phyloP scores from a whole-genome alignment of 2,797 vertebrate species.

The Craterocephalus amniculus region DNA sequence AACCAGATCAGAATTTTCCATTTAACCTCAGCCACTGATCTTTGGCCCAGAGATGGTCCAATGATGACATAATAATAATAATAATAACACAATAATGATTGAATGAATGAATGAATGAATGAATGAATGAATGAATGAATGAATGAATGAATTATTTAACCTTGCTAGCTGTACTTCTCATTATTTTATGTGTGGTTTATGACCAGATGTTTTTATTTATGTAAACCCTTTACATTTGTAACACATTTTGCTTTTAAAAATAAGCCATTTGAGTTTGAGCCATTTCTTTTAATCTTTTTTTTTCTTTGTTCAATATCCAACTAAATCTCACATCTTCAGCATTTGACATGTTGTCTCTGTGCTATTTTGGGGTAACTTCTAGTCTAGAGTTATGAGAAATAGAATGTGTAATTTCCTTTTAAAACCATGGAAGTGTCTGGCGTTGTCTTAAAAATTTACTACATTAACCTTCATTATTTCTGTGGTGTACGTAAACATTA shows the following conservation, averaged over 20 bases:
- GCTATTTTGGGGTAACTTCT: neutral
- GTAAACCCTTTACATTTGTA: neutral
- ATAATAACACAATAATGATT: no score
- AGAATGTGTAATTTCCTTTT: slow-evolving; percentile 29
- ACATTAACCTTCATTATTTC: slow-evolving; percentile 38
- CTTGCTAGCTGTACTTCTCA: no score
- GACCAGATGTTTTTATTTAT: no score
- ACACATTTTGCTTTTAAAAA: neutral
- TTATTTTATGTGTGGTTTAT: no score
- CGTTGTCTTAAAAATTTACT: slow-evolving; percentile 21
- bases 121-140: no score
- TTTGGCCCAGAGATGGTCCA: neutral
- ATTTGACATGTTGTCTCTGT: neutral
- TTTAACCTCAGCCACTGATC: neutral
- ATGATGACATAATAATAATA: neutral
- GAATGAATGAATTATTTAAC: no score
- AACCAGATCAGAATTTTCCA: neutral
- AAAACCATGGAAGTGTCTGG: slow-evolving; percentile 43
- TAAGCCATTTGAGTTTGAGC: no score
- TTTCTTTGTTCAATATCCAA: neutral
- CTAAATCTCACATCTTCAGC: neutral
- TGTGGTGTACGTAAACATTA: slow-evolving; percentile 52
- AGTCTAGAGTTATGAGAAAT: no score
- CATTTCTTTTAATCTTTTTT: no score
- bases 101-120: no score